Evolutionary conservation across 1,140 invertebrate genomes (phyloP).

Genomic region (Plodia interpunctella): DNA sequence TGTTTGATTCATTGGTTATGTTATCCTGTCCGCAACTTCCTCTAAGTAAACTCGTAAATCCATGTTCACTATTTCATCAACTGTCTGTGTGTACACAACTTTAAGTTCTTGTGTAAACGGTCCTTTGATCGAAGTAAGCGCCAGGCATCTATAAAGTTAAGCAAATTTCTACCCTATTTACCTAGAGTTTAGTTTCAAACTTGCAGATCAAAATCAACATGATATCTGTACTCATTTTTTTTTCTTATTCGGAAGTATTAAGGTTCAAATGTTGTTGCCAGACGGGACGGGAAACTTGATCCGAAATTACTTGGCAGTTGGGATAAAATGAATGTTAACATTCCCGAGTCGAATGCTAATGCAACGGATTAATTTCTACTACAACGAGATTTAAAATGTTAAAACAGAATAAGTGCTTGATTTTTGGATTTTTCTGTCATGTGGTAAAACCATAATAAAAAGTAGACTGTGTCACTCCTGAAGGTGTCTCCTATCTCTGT

Average conservation of each 20-base stretch:
- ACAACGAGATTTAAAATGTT: not conserved
- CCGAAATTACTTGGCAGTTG: too few species aligned
- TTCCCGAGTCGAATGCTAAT: not conserved
- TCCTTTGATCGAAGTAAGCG: conserved; percentile 3
- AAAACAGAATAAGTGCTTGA: too few species aligned
- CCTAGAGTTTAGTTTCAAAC: too few species aligned
- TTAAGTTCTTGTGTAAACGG: not conserved
- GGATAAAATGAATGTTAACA: too few species aligned
- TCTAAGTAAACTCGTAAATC: not conserved
- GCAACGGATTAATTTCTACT: not conserved
- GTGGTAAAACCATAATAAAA: too few species aligned
- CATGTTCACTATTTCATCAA: not conserved
- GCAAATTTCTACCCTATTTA: not conserved
- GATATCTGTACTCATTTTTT: too few species aligned
- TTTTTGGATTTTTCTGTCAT: too few species aligned
- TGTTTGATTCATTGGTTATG: too few species aligned
- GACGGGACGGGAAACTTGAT: too few species aligned
- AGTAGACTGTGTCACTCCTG: too few species aligned
- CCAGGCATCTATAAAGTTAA: not conserved
- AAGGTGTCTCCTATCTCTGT: too few species aligned
- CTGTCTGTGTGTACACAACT: conserved; percentile 5
- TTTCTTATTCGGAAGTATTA: not conserved
- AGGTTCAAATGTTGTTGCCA: not conserved
- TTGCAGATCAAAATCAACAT: too few species aligned
- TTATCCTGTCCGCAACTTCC: not conserved